Base-by-base conservation (phyloP, 2,797 vertebrate genomes). In the Acipenser ruthenus region DNA sequence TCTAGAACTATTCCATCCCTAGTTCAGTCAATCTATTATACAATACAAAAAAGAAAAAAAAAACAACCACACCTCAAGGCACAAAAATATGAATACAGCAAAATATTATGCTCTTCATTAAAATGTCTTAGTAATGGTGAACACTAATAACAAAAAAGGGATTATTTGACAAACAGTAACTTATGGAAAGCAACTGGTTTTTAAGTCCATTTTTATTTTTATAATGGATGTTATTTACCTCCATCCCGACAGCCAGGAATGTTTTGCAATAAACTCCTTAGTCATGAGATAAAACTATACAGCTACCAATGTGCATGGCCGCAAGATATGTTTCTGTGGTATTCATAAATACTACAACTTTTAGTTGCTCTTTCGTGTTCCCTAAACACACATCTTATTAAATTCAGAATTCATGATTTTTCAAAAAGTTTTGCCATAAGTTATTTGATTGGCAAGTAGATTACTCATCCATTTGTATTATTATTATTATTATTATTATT, bases 51-150 rank as follows among this genome's bases (percentile, higher is more conserved):
- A 60, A 64, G 67, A 52, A 60, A 73, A 67, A 76, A 68, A 70
- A 23, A 62, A 1, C n/a, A 1, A 1, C 15, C 15, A 18, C 15
- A 80, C 81, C 68, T 78, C 78, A 85, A 88, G 87, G 85, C 88
- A 88, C 87, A 83, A 4, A n/a, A 82, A 83, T 75, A 86, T 82
- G 79, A 88, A 87, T 83, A 86, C 84, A 84, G 84, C 81, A 80
- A 82, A 70, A 73, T 75, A 70, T 70, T 71, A 76, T 72, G 76
- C 73, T 77, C 69, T 67, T 70, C 68, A 75, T 73, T 73, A 81
- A 59, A 72, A 67, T 12, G 69, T 49, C 55, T 11, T n/a, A 58
- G 6, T 1, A 56, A 56, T 12, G 6, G 6, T 56, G 55, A 56
- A 56, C 13, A 56, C 11, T 18, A 18, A 18, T 18, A 18, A 18